A percentile compares a stretch with the other conserved stretches of the same genome.
Conservation (phyloP, 2,113 vertebrate species). For the Furnarius figulus region DNA sequence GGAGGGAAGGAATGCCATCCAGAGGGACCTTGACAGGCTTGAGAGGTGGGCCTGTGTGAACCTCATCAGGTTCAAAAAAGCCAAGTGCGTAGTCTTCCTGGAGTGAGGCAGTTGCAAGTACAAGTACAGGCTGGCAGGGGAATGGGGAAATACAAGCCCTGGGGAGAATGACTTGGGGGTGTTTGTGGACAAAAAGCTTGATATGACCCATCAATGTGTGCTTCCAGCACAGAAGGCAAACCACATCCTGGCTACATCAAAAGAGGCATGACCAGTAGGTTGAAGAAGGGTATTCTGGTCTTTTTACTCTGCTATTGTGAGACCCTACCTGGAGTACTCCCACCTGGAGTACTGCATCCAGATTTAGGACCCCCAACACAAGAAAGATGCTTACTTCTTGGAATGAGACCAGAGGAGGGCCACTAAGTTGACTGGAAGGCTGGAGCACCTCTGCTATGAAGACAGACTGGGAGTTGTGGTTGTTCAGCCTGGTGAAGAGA, state of each 20-base stretch:
- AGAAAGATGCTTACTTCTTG: neutral
- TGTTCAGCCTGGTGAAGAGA: neutral
- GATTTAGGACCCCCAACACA: neutral
- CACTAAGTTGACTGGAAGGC: neutral
- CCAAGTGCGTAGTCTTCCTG: neutral
- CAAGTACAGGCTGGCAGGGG: neutral
- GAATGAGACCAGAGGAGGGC: neutral
- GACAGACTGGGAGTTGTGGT: neutral
- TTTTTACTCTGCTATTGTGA: neutral
- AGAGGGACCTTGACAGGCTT: neutral
- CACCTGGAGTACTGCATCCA: neutral
- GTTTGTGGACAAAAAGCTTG: neutral
- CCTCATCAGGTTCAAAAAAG: neutral
- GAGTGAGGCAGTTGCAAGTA: fast-evolving
- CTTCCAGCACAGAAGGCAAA: neutral
- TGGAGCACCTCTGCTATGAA: neutral
- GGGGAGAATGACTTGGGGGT: neutral
- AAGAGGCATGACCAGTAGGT: neutral
- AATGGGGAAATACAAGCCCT: neutral
- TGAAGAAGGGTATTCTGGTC: neutral
- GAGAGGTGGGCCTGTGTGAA: neutral
- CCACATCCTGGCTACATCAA: neutral
- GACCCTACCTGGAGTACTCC: neutral
- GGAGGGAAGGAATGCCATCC: neutral
- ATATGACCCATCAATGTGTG: no score